Evolutionary conservation across 2,888 invertebrate genomes (phyloP), one percentile per base, ranked within the genome.

Genomic region (Apamea epomidion): DNA sequence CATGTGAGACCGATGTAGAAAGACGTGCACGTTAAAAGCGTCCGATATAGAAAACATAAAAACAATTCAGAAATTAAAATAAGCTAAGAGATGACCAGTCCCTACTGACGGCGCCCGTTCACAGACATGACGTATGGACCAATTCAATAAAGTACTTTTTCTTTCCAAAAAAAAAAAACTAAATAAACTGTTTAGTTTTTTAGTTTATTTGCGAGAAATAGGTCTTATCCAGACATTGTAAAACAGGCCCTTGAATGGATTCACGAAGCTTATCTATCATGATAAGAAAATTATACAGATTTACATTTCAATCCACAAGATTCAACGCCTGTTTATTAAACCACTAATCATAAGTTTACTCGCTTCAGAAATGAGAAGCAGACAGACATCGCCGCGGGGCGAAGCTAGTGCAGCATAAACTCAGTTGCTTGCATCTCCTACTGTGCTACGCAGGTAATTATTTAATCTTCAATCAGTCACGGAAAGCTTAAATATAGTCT

Each of bases 401-500:
- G 51, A 60, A 64, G 65, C 65, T 71, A 78, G 80, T 68, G 58
- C n/a, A 72, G 8, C 78, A 77, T 82, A 58, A 75, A 81, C 81
- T 58, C 6, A 54, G 69, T 70, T 77, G 74, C 79, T 71, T 54
- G 71, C 67, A 80, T 86, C 83, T 77, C 73, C 87, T 83, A 84
- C 89, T 71, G 85, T 25, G 77, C 76, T 87, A 89, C 89, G 88
- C 81, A 73, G 29, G 69, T 87, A 82, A 85, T 89, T 86, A 89
- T 89, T 88, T 83, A 87, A 89, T 89, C 78, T 85, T 73, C 88
- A 87, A 89, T 89, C 89, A 87, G 89, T 85, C 85, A 83, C 73
- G 82, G 85, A 75, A 73, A 65, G 69, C 37, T 80, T 82, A 83
- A 88, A 82, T 87, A 83, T 85, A 80, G 83, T 58, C 60, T 78